Base-by-base conservation (phyloP, 1,140 invertebrate genomes). In the Limonius californicus region DNA sequence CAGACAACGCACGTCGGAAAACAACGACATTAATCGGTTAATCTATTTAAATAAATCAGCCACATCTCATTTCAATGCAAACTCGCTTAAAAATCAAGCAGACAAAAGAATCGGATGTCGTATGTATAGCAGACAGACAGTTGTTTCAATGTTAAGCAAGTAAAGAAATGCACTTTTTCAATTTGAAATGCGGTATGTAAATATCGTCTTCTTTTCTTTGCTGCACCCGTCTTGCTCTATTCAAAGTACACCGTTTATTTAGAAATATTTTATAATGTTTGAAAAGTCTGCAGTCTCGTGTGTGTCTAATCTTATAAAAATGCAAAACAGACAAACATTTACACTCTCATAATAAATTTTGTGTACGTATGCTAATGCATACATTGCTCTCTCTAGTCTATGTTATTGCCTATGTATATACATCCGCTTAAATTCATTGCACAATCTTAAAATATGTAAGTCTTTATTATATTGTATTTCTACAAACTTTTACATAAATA, bases 31-130 rank as follows among this genome's bases (percentile, higher is more conserved):
- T 70, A 71, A 71, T 71, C 69, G 69, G 64, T 71, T 71, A 71
- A 71, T 71, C 69, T 66, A 71, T 69, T 71, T 67, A 68, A 69
- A 69, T 71, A 71, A 69, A 71, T 71, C 69, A 69, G 65, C 64
- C 69, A 66, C 65, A 66, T 64, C 68, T 67, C 66, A 67, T 69
- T 70, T 70, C 62, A 66, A 70, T 70, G 64, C 64, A 66, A 66
- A 63, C 62, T 63, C 45, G 58, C 61, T 65, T 66, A 68, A 69
- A 67, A 69, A 67, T 64, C 65, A 53, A 20, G 53, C 66, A 69
- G 63, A 69, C 68, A 69, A 69, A 69, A 69, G 68, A 66, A 69
- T 69, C 60, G 66, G 63, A 67, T 67, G 62, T 64, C 57, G 50
- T 64, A 64, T 60, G 57, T 56, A 64, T 64, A 60, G 57, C 54